These are phyloP conservation scores for Riptortus pedestris DNA, from an alignment of 1,140 invertebrate species.

Conservation along the genomic window DNA sequence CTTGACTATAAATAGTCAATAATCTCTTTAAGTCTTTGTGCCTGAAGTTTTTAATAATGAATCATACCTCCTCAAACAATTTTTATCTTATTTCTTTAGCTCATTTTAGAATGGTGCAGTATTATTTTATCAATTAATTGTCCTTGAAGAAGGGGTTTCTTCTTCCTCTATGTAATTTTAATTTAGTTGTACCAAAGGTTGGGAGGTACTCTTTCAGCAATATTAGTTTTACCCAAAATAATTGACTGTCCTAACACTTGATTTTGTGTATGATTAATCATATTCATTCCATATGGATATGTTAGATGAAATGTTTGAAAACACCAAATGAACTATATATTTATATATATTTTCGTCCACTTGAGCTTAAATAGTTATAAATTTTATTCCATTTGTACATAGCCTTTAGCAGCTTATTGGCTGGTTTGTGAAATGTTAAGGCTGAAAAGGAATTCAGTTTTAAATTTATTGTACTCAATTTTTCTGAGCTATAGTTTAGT, in stretches of 20 bases:
- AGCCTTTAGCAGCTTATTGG: conserved; percentile 9
- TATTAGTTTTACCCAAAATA: background rate
- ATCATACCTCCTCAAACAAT: background rate
- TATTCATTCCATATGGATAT: background rate
- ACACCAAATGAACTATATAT: conserved; percentile 11
- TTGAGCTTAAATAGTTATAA: conserved; percentile 11
- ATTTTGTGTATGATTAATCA: background rate
- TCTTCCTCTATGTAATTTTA: background rate
- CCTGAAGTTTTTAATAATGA: background rate
- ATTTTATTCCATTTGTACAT: conserved; percentile 5
- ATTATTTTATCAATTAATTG: background rate
- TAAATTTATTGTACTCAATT: too few relatives aligned
- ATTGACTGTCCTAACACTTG: background rate
- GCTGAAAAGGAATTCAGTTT: too few relatives aligned
- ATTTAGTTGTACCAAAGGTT: background rate
- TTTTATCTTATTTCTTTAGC: background rate
- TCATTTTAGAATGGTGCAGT: conserved; percentile 13
- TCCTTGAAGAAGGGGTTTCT: background rate
- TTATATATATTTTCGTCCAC: conserved; percentile 19
- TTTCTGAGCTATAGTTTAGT: too few relatives aligned
- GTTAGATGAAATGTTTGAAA: background rate
- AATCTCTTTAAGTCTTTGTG: background rate
- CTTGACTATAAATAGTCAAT: background rate
- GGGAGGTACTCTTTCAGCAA: too few relatives aligned
- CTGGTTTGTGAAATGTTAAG: too few relatives aligned